Evolutionary conservation across 2,113 vertebrate species (phyloP), one percentile per base, ranked within the genome.

Genomic region (Vanacampus margaritifer): DNA sequence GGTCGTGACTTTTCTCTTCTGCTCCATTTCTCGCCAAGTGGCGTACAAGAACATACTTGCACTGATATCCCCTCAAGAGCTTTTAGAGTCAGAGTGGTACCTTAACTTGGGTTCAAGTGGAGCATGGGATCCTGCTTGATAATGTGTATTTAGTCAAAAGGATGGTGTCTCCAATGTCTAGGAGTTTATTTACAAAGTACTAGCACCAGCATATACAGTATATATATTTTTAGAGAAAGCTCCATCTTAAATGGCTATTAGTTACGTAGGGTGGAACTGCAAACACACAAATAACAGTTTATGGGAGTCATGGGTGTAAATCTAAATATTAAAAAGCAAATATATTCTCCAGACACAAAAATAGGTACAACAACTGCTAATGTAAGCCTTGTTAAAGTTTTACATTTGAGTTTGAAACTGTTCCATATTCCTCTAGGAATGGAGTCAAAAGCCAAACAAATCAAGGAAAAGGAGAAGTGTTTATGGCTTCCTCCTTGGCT

Each of bases 161-260:
- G 71, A 58, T n/a, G 65, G 56, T 60, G 73, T 24, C 65, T 54
- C 58, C 37, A 61, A 73, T 53, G 46, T 71, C 65, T 59, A 14
- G 13, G 9, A 7, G 46, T 45, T 61, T 17, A 61, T 45, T 43
- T 50, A 32, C 37, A 11, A 11, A 9, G 9, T 41, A 9, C 39
- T 11, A 41, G 39, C 28, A 19, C 48, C 28, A 64, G 69, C 41
- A 35, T 28, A 67, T 69, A n/a, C n/a, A n/a, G n/a, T n/a, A n/a
- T n/a, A n/a, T 69, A 78, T 84, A 81, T 65, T 86, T 65, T 74
- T 58, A 37, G 71, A 64, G 67, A 79, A 77, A 79, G 78, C 71
- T 86, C 68, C 78, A 85, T 62, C 72, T 69, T 68, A 73, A 65
- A 46, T 46, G 2, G 48, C 1, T 74, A 60, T 56, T 67, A 67